Base-by-base conservation (phyloP, 30 jellyfish, hydroid and myxozoan species). In the Mastigias papua region DNA sequence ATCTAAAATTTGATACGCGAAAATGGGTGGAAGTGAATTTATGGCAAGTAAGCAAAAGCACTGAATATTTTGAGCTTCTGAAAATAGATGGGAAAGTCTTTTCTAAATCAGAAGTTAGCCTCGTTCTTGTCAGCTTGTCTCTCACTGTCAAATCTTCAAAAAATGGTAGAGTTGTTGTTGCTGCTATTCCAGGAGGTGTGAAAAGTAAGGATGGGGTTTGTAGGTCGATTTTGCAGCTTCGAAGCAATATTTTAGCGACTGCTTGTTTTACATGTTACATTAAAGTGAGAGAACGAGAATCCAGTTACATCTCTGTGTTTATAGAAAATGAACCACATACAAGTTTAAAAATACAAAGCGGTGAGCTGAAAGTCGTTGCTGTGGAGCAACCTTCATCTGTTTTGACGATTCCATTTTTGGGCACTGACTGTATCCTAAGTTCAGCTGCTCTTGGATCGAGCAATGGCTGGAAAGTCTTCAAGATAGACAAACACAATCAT, bases 161-260 rank as follows among this genome's bases (percentile, higher is more conserved):
- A 46, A 26, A 19, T 73, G 62, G 26, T 9, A 17, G 29, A 16
- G 48, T 84, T 19, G 34, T 48, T 31, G 78, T 62, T 73, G 93
- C 93, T 31, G 35, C 72, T 32, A 67, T 73, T 34, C 78, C 80
- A 19, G 93, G 93, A 11, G 88, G 93, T 9, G 88, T 71, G 1
- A 71, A 61, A 13, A 58, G 67, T 21, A 48, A 61, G 9, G 66
- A 33, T 13, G 74, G 78, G 16, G 16, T 83, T 29, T 50, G 46
- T 23, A 71, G 50, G 46, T 51, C 88, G 17, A 13, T 8, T 13
- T 37, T 84, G 26, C 48, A 37, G 0, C 5, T 62, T 13, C 31
- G 34, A 34, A 27, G 37, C 33, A 32, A 74, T 10, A 20, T 66
- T 2, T 30, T 0, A 2, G 82, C 25, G 27, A 72, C 76, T 22